Conservation (phyloP, 1,140 invertebrate species). For the Leptinotarsa undecemlineata region DNA sequence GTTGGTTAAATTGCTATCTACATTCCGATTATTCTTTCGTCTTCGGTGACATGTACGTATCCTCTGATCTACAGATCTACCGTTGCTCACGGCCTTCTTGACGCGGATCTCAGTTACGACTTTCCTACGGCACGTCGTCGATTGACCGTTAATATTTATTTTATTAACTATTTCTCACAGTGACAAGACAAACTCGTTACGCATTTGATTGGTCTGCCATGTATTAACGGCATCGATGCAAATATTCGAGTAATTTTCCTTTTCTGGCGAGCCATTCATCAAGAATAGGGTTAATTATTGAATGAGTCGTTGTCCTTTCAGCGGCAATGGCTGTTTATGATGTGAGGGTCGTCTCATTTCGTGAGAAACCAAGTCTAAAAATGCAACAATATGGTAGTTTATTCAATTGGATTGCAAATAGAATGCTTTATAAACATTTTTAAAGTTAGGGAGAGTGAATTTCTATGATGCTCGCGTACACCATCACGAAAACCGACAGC, state of each 20-base stretch:
- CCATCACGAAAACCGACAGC: no score
- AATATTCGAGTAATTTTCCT: not conserved
- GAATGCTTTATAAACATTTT: no score
- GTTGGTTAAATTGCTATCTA: no score
- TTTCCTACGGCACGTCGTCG: not conserved
- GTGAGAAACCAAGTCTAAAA: no score
- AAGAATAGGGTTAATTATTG: not conserved
- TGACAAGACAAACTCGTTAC: constrained; percentile 2
- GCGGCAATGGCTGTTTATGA: no score
- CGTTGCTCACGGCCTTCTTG: not conserved
- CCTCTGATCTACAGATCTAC: not conserved
- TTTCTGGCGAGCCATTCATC: constrained; percentile 2
- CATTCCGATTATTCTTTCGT: not conserved
- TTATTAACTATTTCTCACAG: constrained; percentile 8
- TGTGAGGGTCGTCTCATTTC: no score
- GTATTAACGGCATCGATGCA: not conserved
- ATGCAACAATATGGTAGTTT: no score
- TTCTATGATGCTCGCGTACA: no score
- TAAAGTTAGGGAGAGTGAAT: no score
- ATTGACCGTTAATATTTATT: constrained; percentile 8
- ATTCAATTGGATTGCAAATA: no score
- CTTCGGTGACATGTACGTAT: not conserved
- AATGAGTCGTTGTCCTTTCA: no score
- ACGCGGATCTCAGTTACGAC: not conserved
- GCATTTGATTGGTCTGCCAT: not conserved